Base-by-base conservation (phyloP, 2,888 invertebrate species). In the Tortrix viridana region DNA sequence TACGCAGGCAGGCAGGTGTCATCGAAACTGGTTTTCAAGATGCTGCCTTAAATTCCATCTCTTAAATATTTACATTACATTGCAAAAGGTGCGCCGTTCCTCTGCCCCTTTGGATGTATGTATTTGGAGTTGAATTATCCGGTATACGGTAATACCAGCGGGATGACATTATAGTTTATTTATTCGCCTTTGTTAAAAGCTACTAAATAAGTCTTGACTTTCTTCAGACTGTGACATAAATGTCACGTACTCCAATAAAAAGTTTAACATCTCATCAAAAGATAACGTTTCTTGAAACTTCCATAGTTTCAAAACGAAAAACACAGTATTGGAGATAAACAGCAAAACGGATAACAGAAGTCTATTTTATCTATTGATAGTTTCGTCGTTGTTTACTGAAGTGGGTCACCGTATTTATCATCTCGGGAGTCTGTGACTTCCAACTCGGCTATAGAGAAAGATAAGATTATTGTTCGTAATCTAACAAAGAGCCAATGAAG, bases 1-100 rank as follows among this genome's bases (percentile, higher is more conserved):
- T 54, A 61, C 64, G 41, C 47, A 20, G 57, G 63, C 70, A 69
- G 56, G 63, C 70, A 70, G 70, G 69, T 70, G 70, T 62, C 49
- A 65, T 61, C 48, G 43, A 60, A 68, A 67, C 67, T 65, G 32
- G 68, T 66, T 60, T 59, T 37, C 32, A 58, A 63, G 58, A 58
- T 57, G 63, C 26, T 46, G 48, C 41, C 46, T 55, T 32, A 43
- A 50, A 37, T 23, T 58, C 53, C 53, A 53, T 48, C 43, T 58
- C 43, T 41, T 52, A 12, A n/a, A 38, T 38, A 18, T 26, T 26
- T 26, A 26, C 26, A 26, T 52, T 38, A 20, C 23, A 38, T 41
- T 63, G 38, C 57, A 16, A 53, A 63, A 63, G 57, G 57, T 63
- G 63, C 32, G 48, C 23, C 20, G 4, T n/a, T 14, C 43, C 32